Conservation (phyloP, 2,113 vertebrate genomes). For the Esox niger region DNA sequence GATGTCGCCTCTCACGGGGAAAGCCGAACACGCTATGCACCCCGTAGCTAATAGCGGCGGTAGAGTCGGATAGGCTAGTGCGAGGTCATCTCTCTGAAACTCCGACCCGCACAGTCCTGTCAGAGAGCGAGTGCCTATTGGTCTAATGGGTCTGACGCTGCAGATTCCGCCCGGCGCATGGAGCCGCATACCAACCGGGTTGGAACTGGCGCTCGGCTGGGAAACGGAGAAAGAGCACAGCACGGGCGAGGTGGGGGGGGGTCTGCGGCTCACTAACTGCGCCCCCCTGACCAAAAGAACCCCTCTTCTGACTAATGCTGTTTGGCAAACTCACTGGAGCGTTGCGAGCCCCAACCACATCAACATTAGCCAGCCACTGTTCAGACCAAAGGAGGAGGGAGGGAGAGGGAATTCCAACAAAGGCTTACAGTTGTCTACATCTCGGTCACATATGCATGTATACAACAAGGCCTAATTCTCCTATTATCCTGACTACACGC, state of each 20-base stretch:
- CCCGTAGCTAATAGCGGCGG: too few species aligned
- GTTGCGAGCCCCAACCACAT: neutral
- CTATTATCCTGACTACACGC: neutral
- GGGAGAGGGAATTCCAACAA: neutral
- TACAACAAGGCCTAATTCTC: neutral
- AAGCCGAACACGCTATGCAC: neutral
- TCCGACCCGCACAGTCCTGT: too few species aligned
- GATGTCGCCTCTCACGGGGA: conserved; percentile 7
- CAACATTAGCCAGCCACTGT: neutral
- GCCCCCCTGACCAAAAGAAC: neutral
- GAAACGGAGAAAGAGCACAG: neutral
- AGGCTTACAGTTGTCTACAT: neutral
- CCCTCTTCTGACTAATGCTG: neutral
- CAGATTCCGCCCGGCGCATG: too few species aligned
- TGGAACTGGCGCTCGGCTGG: too few species aligned
- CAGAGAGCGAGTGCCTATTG: too few species aligned
- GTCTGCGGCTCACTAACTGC: neutral
- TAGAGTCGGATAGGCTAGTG: too few species aligned
- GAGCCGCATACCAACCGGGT: too few species aligned
- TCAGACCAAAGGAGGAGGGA: conserved; percentile 3
- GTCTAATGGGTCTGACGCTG: too few species aligned
- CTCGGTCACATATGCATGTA: too few species aligned
- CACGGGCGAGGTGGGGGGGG: neutral
- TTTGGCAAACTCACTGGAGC: neutral
- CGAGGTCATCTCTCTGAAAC: too few species aligned